Conservation (phyloP, 1,140 invertebrate genomes). For the Drosophila navojoa region DNA sequence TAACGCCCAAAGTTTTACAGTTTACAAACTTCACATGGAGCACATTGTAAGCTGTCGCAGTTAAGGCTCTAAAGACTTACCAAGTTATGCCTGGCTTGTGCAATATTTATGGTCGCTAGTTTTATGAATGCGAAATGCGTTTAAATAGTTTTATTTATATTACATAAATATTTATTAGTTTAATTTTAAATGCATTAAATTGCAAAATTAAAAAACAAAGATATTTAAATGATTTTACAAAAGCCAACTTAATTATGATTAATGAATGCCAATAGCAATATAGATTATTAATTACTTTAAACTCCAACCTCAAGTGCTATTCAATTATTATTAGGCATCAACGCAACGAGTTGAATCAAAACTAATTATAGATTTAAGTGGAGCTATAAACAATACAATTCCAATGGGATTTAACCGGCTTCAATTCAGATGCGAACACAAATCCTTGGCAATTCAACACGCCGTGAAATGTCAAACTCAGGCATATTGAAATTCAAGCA, state of each 20-base stretch:
- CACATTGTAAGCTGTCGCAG: slow-evolving; percentile 12
- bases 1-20: slow-evolving; percentile 5
- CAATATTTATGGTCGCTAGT: slow-evolving; percentile 19
- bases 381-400: background rate
- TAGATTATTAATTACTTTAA: too few species aligned
- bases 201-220: too few species aligned
- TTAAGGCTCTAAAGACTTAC: background rate
- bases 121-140: background rate
- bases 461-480: slow-evolving; percentile 30
- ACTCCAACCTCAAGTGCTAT: too few species aligned
- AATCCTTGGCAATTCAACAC: slow-evolving; percentile 22
- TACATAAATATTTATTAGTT: background rate
- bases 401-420: background rate
- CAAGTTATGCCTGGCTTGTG: slow-evolving; percentile 12
- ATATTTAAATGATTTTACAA: too few species aligned
- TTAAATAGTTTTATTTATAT: background rate
- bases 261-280: too few species aligned
- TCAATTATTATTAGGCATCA: too few species aligned
- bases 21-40: slow-evolving; percentile 5
- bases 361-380: background rate
- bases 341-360: background rate
- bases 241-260: too few species aligned
- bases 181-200: too few species aligned
- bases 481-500: slow-evolving; percentile 47
- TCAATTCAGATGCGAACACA: background rate